These are phyloP conservation scores for Rallus limicola DNA, from an alignment of 2,113 vertebrate species.

Conservation along the genomic window DNA sequence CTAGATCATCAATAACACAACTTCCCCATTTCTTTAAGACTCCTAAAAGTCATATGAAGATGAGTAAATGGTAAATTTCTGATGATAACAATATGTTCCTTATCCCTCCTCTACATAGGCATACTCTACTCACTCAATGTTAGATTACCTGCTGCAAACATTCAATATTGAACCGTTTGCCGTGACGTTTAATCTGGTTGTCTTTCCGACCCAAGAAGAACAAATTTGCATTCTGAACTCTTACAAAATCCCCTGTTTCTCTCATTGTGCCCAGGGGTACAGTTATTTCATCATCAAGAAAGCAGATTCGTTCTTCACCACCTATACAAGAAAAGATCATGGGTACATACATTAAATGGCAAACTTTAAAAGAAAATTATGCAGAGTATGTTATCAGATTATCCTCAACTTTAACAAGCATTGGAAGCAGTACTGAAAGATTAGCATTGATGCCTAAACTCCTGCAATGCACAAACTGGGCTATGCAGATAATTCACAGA, in stretches of 20 bases:
- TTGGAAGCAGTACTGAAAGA: background rate
- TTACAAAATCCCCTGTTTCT: constrained; percentile 90
- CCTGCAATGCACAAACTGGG: background rate
- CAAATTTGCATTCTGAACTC: constrained; percentile 72
- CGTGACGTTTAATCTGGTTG: constrained; percentile 89
- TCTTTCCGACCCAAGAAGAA: constrained; percentile 90
- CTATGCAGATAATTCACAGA: background rate
- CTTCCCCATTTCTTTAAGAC: background rate
- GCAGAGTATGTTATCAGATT: background rate
- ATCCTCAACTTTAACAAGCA: background rate
- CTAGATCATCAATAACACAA: background rate
- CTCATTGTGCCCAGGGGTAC: constrained; percentile 85
- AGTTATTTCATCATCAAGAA: constrained; percentile 83
- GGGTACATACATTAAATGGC: background rate
- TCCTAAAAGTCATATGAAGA: background rate
- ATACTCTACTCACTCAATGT: background rate
- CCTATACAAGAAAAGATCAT: constrained; percentile 74
- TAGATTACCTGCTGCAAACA: constrained; percentile 83
- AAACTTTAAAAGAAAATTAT: background rate
- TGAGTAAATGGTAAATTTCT: background rate
- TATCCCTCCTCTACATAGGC: background rate
- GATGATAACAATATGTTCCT: background rate
- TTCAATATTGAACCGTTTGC: constrained; percentile 87
- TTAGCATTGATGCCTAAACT: background rate
- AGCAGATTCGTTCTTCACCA: constrained; percentile 87